Base-by-base conservation (phyloP, 2,797 vertebrate species). In the Sebastes minor region DNA sequence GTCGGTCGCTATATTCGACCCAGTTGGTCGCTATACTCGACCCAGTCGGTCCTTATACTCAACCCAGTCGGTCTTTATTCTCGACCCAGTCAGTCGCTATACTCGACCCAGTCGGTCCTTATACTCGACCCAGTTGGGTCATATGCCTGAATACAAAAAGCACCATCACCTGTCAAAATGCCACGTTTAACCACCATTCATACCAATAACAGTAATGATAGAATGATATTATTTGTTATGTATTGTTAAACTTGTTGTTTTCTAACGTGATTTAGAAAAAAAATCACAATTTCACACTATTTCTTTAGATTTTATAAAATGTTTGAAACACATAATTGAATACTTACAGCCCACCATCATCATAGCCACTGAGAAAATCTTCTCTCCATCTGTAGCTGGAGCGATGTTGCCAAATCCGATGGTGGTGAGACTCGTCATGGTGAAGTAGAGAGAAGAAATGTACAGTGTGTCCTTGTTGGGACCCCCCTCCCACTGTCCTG, bases 281-380 rank as follows among this genome's bases (percentile, higher is more conserved):
- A 18, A 49, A 64, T 62, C 1, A 13, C 20, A 13, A 2, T n/a
- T 76, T n/a, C 35, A 22, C 20, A 23, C 27, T 55, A 38, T 2
- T 28, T 32, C 25, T 13, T 49, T 7, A 60, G 12, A 23, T 33
- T 35, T 63, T n/a, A 46, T 46, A 8, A 67, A n/a, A 53, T 30
- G 25, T 49, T 46, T 61, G 22, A 6, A 81, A 61, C 10, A 25
- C 1, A 4, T 30, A 22, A 53, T 18, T 16, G 33, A 28, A 27
- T 89, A 96, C 98, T 98, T 91, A 99, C 98, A 99, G 95, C 98
- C 97, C 91, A 98, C 97, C 98, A 99, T 99, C 98, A 99, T 99
- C 98, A 99, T 99, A 71, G 98, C 98, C 91, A 99, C 97, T 0
- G 97, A 98, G 91, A 99, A 99, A 81, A 99, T 98, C 96, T 99